Evolutionary conservation across 2,797 vertebrate species (phyloP), one percentile per base, ranked within the genome.

Genomic region (Hafferia zeledoni): DNA sequence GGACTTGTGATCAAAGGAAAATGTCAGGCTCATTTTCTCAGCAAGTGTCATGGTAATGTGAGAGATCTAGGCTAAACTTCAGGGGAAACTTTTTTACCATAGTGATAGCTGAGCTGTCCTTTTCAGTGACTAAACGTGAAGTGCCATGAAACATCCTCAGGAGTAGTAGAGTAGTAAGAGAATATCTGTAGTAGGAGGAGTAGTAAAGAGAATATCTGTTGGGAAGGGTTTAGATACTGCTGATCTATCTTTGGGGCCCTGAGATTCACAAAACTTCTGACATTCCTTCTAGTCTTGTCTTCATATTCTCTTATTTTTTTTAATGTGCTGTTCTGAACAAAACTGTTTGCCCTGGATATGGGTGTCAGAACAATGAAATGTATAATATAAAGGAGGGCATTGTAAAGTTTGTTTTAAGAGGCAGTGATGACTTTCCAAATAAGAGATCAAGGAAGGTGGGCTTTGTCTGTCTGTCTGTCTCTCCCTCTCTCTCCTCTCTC

Each of bases 1-100:
- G 72, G 93, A 89, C 89, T 89, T 95, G 94, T 47, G 89, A 94
- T 92, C 78, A 79, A 87, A 91, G 91, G 82, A 78, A 83, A 94
- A 92, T 93, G 49, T 31, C 80, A 89, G 63, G 49, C 80, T 83
- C 35, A 28, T 96, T 96, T 95, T 95, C 63, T 93, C 80, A 70
- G 56, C 70, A 83, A 89, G 81, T 89, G 64, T 82, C 59, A 46
- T 59, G n/a, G 33, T 72, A 84, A 94, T 72, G 63, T 82, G 28
- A 67, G 23, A 75, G 55, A 87, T 93, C 63, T 41, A 61, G 69
- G 85, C 67, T 78, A 82, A 90, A 90, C 55, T 83, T 90, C 1
- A 52, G 49, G 59, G 63, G 56, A 90, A 95, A 44, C 35, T 13
- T 89, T 84, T 75, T 86, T 87, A 56, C 69, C 7, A 0, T 88